Evolutionary conservation across 2,888 invertebrate species (phyloP), one percentile per base, ranked within the genome.

Genomic region (Rutpela maculata): DNA sequence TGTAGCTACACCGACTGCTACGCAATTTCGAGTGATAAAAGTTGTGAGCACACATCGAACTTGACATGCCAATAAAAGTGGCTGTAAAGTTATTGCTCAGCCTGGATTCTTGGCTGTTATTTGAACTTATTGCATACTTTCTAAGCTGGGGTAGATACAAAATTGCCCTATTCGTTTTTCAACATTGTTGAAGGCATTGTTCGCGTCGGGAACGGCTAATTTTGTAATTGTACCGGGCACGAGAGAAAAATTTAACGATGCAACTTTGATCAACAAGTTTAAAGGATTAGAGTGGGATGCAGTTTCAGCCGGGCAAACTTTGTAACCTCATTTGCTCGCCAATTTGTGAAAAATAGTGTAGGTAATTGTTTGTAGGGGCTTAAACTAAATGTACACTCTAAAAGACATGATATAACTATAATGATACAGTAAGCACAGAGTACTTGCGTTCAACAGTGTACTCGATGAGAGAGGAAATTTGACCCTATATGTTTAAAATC

Each of bases 1-100:
- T 77, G 75, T 73, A 26, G 26, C 68, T 67, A 59, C 65, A 66
- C 70, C 63, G 67, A 66, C 77, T 62, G 97, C 72, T 98, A 98
- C 84, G 96, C 97, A 89, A 93, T 95, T 78, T 68, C 66, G 57
- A 75, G 76, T 76, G 80, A 80, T 80, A 76, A 80, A 76, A 78
- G 76, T 76, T 18, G 74, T 38, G 71, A 70, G 56, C 66, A 73
- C 78, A 78, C 75, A 78, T 78, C 75, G 70, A 60, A 77, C 69
- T 77, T 76, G 77, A 80, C 76, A 72, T 55, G 72, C 68, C 76
- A 70, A 80, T 80, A 78, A 80, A 75, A 77, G 80, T 63, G 59
- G 67, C 35, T 65, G 71, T 18, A 62, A 57, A 76, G 66, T 76
- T 78, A 78, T 78, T 74, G 73, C 69, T 38, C 62, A 26, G 68